Evolutionary conservation across 2,888 invertebrate genomes (phyloP).

Genomic region (Sabatieria punctata): DNA sequence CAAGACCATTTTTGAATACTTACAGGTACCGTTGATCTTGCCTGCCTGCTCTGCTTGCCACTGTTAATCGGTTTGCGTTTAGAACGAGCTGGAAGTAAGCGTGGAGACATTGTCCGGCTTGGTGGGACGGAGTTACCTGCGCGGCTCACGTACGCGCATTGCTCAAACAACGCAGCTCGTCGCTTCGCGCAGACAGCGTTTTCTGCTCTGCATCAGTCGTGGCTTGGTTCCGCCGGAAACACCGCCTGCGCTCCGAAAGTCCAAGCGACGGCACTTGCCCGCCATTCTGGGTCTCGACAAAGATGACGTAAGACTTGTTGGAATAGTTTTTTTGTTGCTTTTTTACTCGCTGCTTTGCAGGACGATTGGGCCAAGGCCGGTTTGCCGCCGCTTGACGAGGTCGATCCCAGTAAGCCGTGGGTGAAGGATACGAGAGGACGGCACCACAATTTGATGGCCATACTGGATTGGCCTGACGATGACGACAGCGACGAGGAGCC

Average conservation of each 20-base stretch:
- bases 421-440: slow-evolving; percentile 40
- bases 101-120: slow-evolving; percentile 49
- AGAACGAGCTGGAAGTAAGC: slow-evolving; percentile 50
- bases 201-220: slow-evolving; percentile 34
- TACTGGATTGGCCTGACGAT: slow-evolving; percentile 47
- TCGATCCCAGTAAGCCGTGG: slow-evolving; percentile 40
- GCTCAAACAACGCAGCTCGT: slow-evolving; percentile 45
- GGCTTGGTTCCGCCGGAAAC: slow-evolving; percentile 44
- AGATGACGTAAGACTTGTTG: slow-evolving; percentile 36
- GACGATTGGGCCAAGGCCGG: slow-evolving; percentile 32
- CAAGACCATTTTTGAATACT: slow-evolving; percentile 49
- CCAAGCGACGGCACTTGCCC: slow-evolving; percentile 34
- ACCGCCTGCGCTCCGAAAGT: slow-evolving; percentile 43
- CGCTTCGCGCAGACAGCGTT: slow-evolving; percentile 46
- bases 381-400: slow-evolving; percentile 33
- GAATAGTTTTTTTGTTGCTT: background rate
- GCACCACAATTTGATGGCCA: slow-evolving; percentile 40
- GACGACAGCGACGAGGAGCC: slow-evolving; percentile 38
- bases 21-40: slow-evolving; percentile 41
- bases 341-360: slow-evolving; percentile 15
- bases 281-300: slow-evolving; percentile 32
- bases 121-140: slow-evolving; percentile 46
- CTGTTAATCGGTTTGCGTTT: too few species aligned
- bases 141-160: slow-evolving; percentile 46
- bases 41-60: too few species aligned